Evolutionary conservation across 2,113 vertebrate genomes (phyloP), one percentile per base, ranked within the genome.

Genomic region (Gallinago jamesoni): DNA sequence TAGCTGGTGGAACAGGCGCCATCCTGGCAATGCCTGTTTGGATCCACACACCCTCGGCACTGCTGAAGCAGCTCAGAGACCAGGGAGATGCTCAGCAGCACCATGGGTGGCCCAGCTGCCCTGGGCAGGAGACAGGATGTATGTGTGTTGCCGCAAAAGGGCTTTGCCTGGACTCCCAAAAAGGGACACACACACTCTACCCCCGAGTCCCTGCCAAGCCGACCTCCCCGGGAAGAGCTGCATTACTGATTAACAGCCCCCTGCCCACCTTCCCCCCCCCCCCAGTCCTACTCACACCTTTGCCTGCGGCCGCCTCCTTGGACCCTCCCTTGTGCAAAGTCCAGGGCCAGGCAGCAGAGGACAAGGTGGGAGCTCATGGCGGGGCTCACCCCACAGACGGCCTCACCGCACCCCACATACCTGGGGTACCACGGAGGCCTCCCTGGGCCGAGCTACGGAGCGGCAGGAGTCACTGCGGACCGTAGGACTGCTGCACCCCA

Each of bases 51-150:
- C 5, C 14, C 23, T 27, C 37, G 78, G 55, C 0, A 7, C 45
- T 45, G 21, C 60, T 82, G 31, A 17, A 45, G 69, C 74, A 81
- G 77, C 64, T 74, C 24, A 12, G 33, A 87, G 66, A 64, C 17
- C 9, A 5, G 20, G 17, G 57, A 89, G 23, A 39, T 45, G 59
- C 43, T 27, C 10, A 14, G 56, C 62, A 90, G 72, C 24, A 6
- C 31, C 3, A 1, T 1, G 1, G 28, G 11, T 0, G 0, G 16
- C 21, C 24, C 25, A 20, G 37, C 27, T 59, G 48, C 25, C 52
- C 47, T 21, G 24, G 39, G 56, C 70, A 45, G 52, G 41, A 87
- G 18, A 48, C 41, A 24, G 15, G 33, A 13, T 37, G 20, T 8
- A 23, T 0, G 1, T 4, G 21, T 35, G 52, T 60, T 66, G 50